Evolutionary conservation across 2,888 invertebrate species (phyloP).

Genomic region (Meandrusa payeni): DNA sequence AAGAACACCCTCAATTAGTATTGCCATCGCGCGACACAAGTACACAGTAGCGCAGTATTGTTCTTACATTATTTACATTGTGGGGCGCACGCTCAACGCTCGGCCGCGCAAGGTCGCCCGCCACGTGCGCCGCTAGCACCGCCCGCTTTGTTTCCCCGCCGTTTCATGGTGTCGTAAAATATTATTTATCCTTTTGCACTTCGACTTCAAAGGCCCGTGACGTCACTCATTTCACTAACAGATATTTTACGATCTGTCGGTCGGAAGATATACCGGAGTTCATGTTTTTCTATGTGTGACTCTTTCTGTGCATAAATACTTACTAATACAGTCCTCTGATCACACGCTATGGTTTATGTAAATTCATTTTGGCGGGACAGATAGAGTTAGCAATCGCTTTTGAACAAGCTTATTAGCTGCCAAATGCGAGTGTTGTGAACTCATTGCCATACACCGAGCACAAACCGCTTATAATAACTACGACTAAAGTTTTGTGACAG

Average conservation of each 20-base stretch:
- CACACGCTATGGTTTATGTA: too few relatives aligned
- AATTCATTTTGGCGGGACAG: too few relatives aligned
- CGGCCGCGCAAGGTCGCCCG: slow-evolving; percentile 53
- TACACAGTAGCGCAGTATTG: slow-evolving; percentile 7
- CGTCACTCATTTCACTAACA: slow-evolving; percentile 11
- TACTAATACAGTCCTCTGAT: too few relatives aligned
- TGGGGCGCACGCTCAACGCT: slow-evolving; percentile 32
- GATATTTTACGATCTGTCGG: slow-evolving; percentile 14
- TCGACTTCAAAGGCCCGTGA: slow-evolving; percentile 13
- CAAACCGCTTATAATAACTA: too few relatives aligned
- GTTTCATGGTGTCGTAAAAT: slow-evolving; percentile 30
- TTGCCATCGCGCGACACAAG: slow-evolving; percentile 24
- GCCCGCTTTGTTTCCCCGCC: slow-evolving; percentile 29
- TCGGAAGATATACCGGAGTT: background rate
- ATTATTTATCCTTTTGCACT: slow-evolving; percentile 18
- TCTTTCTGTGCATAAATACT: too few relatives aligned
- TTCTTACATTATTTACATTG: slow-evolving; percentile 31
- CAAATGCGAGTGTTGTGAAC: too few relatives aligned
- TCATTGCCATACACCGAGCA: too few relatives aligned
- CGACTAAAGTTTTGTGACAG: background rate
- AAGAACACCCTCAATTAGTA: too few relatives aligned
- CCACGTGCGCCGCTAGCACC: slow-evolving; percentile 50
- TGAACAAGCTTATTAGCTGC: too few relatives aligned
- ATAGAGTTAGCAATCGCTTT: too few relatives aligned
- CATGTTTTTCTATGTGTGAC: background rate